A percentile compares a stretch with the other conserved stretches of the same genome.
Evolutionary conservation across 2,888 invertebrate species (phyloP).

Genomic region (Hypomecis punctinalis): DNA sequence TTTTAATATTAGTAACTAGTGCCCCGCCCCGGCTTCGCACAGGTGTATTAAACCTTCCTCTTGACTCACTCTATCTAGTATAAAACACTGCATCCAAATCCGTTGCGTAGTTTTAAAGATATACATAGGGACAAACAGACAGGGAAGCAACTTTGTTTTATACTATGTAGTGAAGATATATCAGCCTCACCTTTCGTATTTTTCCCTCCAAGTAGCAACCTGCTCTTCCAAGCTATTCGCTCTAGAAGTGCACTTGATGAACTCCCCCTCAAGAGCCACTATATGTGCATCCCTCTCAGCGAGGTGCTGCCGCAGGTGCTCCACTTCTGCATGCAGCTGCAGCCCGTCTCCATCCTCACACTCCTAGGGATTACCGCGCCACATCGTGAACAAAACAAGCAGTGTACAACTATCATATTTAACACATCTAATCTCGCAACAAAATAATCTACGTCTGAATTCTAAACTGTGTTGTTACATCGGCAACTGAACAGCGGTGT

Average conservation of each 20-base stretch:
- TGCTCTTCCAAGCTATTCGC: constrained; percentile 93
- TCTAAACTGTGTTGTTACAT: constrained; percentile 25
- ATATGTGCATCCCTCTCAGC: constrained; percentile 93
- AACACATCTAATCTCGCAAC: constrained; percentile 19
- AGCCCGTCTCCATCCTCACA: constrained; percentile 77
- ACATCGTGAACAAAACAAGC: constrained; percentile 65
- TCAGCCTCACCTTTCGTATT: constrained; percentile 90
- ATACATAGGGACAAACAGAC: too few species aligned
- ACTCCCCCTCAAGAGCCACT: constrained; percentile 93
- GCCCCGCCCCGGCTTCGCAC: too few species aligned
- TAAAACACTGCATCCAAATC: too few species aligned
- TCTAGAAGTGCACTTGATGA: constrained; percentile 91
- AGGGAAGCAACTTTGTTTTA: too few species aligned
- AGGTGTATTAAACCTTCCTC: too few species aligned
- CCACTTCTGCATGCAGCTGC: constrained; percentile 94
- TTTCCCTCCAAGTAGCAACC: constrained; percentile 94
- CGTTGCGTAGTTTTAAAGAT: too few species aligned
- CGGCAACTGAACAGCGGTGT: constrained; percentile 33
- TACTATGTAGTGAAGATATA: not conserved
- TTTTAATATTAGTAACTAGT: too few species aligned
- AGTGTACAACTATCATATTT: constrained; percentile 44
- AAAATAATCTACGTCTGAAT: constrained; percentile 32
- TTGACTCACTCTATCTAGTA: too few species aligned
- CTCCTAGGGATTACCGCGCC: constrained; percentile 73
- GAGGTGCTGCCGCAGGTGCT: constrained; percentile 92